These are phyloP conservation scores for Coremacera marginata DNA, from an alignment of 2,888 invertebrate genomes.

Conservation along the genomic window DNA sequence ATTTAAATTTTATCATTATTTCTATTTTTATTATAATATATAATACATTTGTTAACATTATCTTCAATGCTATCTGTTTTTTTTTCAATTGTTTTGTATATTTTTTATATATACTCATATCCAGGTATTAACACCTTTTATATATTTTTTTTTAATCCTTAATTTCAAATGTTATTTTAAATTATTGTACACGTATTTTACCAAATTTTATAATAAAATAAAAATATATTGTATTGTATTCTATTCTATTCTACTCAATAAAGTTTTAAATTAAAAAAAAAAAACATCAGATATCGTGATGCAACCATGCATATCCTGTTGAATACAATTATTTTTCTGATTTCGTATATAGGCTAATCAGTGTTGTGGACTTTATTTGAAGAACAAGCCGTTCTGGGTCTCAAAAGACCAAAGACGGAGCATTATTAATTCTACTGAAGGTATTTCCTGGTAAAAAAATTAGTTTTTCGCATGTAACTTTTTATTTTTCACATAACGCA, in stretches of 20 bases:
- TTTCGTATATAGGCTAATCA: too few species aligned
- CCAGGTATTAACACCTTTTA: not conserved
- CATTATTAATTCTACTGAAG: too few species aligned
- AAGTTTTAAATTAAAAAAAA: constrained; percentile 12
- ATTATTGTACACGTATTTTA: constrained; percentile 9
- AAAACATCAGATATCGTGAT: too few species aligned
- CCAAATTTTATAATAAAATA: not conserved
- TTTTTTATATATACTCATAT: not conserved
- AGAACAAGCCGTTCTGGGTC: too few species aligned
- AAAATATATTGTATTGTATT: not conserved
- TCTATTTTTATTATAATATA: constrained; percentile 3
- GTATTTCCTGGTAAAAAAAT: too few species aligned
- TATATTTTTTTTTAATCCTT: not conserved
- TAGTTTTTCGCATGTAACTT: too few species aligned
- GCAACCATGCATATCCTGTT: too few species aligned
- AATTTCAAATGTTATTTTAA: constrained; percentile 7
- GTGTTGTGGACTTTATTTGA: too few species aligned
- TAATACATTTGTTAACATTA: constrained; percentile 32
- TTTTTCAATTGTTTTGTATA: not conserved
- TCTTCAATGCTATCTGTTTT: not conserved
- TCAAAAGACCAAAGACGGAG: too few species aligned
- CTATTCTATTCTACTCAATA: constrained; percentile 12
- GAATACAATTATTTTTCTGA: too few species aligned
- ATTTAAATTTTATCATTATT: constrained; percentile 32
- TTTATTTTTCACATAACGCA: too few species aligned